Evolutionary conservation across 2,888 invertebrate genomes (phyloP).

Genomic region (Lapara coniferarum): DNA sequence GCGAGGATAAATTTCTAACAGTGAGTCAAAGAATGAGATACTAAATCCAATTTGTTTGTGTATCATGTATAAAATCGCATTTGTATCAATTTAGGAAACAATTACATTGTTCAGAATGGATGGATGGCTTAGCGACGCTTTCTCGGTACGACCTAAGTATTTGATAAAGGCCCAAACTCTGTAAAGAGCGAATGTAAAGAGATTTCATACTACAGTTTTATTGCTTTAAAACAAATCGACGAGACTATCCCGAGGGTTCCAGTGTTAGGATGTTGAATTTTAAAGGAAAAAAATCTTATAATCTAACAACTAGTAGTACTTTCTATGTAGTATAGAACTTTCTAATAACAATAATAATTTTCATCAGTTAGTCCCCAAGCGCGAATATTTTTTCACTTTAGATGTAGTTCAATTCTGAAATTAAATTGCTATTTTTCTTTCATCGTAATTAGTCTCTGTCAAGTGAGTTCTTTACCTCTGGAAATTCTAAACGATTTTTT

Average conservation of each 20-base stretch:
- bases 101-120: background rate
- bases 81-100: background rate
- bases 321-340: too few relatives aligned
- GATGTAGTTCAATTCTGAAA: slow-evolving; percentile 36
- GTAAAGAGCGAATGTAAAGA: background rate
- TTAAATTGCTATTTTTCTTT: slow-evolving; percentile 45
- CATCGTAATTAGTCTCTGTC: slow-evolving; percentile 46
- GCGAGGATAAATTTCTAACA: background rate
- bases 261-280: slow-evolving; percentile 24
- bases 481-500: slow-evolving; percentile 33
- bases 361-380: too few relatives aligned
- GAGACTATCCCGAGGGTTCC: background rate
- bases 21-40: slow-evolving; percentile 11
- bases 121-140: background rate
- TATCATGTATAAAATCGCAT: slow-evolving; percentile 10
- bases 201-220: slow-evolving; percentile 9
- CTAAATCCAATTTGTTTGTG: slow-evolving; percentile 16
- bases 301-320: background rate
- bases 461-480: slow-evolving; percentile 33
- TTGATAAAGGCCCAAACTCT: slow-evolving; percentile 1
- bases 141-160: background rate
- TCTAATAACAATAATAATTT: background rate
- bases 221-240: slow-evolving; percentile 15
- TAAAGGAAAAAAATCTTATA: slow-evolving; percentile 9
- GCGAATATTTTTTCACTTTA: slow-evolving; percentile 12